A percentile compares a stretch with the other conserved stretches of the same genome.
Conservation (phyloP, 1,140 invertebrate genomes). For the Zaprionus inermis region DNA sequence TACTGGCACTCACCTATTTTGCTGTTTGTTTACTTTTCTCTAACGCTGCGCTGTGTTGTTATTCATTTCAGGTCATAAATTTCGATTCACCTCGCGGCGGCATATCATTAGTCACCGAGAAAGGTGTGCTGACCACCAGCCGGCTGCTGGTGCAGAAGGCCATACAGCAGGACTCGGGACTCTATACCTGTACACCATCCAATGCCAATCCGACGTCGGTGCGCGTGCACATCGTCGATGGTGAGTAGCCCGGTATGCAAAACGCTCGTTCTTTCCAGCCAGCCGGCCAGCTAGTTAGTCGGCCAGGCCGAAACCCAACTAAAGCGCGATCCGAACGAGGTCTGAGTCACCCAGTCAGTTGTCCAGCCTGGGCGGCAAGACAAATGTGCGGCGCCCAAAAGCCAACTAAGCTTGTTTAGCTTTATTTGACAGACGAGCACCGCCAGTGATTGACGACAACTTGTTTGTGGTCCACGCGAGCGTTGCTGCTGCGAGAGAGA, state of each 20-base stretch:
- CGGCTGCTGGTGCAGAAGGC: constrained; percentile 91
- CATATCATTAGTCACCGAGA: constrained; percentile 92
- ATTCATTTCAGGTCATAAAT: constrained; percentile 88
- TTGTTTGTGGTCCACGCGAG: constrained; percentile 32
- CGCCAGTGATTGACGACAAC: constrained; percentile 66
- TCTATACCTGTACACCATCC: constrained; percentile 91
- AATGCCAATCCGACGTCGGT: constrained; percentile 91
- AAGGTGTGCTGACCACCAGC: constrained; percentile 91
- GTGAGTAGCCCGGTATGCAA: constrained; percentile 86
- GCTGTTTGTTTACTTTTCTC: constrained; percentile 15
- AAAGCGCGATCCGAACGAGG: no score
- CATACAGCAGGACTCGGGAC: constrained; percentile 89
- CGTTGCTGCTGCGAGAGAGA: not conserved
- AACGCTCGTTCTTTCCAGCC: constrained; percentile 48
- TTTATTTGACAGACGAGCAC: constrained; percentile 71
- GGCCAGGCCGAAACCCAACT: not conserved
- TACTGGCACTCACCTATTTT: constrained; percentile 65
- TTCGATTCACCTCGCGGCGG: constrained; percentile 91
- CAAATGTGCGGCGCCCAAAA: constrained; percentile 69
- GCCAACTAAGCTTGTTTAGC: constrained; percentile 69
- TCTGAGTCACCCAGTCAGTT: not conserved
- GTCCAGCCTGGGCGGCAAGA: constrained; percentile 29
- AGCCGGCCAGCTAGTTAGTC: not conserved
- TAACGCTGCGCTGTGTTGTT: constrained; percentile 7
- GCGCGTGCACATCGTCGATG: constrained; percentile 92